Percentiles rank a stretch among this genome's conserved stretches.
Conservation (phyloP, 2,888 invertebrate species). For the Metacarcinus magister region DNA sequence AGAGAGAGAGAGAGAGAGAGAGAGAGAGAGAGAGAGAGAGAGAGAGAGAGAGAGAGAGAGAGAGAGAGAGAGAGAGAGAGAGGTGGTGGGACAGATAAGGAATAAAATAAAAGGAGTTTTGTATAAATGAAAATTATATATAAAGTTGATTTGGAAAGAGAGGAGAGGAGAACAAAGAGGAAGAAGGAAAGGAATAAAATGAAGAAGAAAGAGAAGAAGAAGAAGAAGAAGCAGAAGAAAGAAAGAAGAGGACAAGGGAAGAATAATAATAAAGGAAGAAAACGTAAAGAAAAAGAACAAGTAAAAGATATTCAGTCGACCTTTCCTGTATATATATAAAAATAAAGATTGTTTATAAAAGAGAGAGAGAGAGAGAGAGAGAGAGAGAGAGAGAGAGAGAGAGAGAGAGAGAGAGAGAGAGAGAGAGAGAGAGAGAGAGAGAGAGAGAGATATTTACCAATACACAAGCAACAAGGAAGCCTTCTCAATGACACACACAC, state of each 20-base stretch:
- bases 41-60: neutral
- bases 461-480: neutral
- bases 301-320: neutral
- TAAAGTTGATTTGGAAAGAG: too few relatives aligned
- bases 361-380: too few relatives aligned
- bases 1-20: slow-evolving; percentile 22
- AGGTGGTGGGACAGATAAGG: neutral
- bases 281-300: neutral
- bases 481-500: slow-evolving; percentile 19
- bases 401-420: neutral
- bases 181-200: too few relatives aligned
- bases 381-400: neutral
- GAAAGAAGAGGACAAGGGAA: neutral
- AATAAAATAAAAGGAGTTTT: too few relatives aligned
- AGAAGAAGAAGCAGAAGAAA: neutral
- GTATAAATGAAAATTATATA: too few relatives aligned
- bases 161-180: too few relatives aligned
- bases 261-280: neutral
- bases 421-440: neutral
- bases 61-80: slow-evolving; percentile 6
- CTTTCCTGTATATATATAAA: neutral
- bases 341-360: too few relatives aligned
- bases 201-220: neutral
- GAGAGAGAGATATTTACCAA: neutral
- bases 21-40: slow-evolving; percentile 18